A percentile compares a stretch with the other conserved stretches of the same genome.
Evolutionary conservation across 2,888 invertebrate species (phyloP).

Genomic region (Anorthoa munda): DNA sequence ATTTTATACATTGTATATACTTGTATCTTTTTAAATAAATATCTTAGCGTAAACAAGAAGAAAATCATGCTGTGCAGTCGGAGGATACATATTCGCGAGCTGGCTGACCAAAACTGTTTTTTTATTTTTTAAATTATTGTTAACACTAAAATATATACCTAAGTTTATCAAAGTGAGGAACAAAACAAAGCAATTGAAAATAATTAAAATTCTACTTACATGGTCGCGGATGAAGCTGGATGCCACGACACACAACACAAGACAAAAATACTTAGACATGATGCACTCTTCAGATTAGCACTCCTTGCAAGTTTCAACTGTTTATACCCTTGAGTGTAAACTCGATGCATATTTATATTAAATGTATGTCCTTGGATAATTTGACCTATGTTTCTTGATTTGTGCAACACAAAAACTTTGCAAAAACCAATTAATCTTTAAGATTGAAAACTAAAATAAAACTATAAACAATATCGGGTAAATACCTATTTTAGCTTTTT

Average conservation of each 20-base stretch:
- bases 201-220: conserved; percentile 43
- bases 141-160: no score
- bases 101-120: no score
- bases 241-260: conserved; percentile 39
- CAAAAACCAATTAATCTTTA: neutral
- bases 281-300: conserved; percentile 10
- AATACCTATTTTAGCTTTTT: no score
- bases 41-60: no score
- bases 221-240: conserved; percentile 19
- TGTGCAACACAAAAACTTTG: conserved; percentile 1
- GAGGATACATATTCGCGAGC: no score
- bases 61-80: no score
- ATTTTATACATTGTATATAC: no score
- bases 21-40: no score
- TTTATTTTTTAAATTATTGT: no score
- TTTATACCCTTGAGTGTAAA: conserved; percentile 8
- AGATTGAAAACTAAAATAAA: neutral
- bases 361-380: conserved; percentile 13
- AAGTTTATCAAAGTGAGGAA: neutral
- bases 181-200: neutral
- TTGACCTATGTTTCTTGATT: neutral
- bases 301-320: conserved; percentile 8
- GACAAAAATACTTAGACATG: conserved; percentile 45
- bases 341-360: conserved; percentile 25
- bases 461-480: neutral